Base-by-base conservation (phyloP, 2,113 vertebrate species). In the Perccottus glenii region DNA sequence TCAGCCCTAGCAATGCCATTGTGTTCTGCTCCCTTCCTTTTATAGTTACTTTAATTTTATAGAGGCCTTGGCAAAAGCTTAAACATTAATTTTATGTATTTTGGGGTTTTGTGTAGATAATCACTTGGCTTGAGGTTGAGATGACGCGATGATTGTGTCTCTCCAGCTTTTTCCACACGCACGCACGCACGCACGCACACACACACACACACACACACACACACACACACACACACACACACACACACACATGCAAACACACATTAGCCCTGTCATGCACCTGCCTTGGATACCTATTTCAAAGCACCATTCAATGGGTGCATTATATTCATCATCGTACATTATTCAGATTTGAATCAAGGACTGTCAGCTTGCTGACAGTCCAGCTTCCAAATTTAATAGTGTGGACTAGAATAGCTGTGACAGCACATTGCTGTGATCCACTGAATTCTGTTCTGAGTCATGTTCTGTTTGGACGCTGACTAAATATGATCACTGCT, bases 301-400 rank as follows among this genome's bases (percentile, higher is more conserved):
- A 80, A 79, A 72, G 80, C 69, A 47, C 78, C 69, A 74, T 76
- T 84, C 77, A 83, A 57, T 56, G 52, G 62, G 62, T 66, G 77
- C 83, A 82, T 79, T 75, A 81, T 78, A 86, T 85, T 86, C 83
- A 75, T 79, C 80, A 78, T 87, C 78, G 49, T 90, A 77, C 83
- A 91, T 90, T 90, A 90, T 91, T 91, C 85, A 91, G 80, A 78
- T 82, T 73, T 87, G 75, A 91, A 88, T 90, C 90, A 90, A 69
- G 73, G 68, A 27, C 83, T 85, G 83, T 86, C 87, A 88, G 75
- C 73, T 73, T 77, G 59, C 73, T 78, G 86, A 80, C 71, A 66
- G 72, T 82, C 77, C 65, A 48, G 72, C 64, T 68, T 73, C 73
- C 59, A 68, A 78, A 82, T 91, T 58, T 79, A 90, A 86, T 86